A percentile compares a stretch with the other conserved stretches of the same genome.
phyloP scores from a whole-genome alignment of 2,113 vertebrate genomes.

The Gymnobelideus leadbeateri region DNA sequence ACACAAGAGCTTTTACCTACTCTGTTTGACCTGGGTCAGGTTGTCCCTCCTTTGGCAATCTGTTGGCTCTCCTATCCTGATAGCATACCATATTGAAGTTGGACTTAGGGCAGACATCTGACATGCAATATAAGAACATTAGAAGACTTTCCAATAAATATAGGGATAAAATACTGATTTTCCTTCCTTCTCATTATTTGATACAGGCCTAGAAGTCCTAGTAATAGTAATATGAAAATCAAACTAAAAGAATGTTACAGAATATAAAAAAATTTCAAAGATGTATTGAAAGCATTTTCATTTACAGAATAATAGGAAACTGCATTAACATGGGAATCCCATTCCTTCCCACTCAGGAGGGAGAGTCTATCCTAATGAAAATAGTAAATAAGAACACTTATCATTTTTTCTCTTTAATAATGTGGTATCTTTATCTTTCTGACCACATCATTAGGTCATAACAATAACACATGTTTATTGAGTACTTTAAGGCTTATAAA shows the following conservation, averaged over 20 bases:
- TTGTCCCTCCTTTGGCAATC: too few relatives aligned
- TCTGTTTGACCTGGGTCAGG: too few relatives aligned
- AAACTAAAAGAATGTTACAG: constrained; percentile 9
- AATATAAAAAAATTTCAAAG: not conserved
- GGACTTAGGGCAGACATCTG: too few relatives aligned
- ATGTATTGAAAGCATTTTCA: not conserved
- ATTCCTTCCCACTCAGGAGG: not conserved
- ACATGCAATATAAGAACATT: too few relatives aligned
- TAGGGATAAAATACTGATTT: not conserved
- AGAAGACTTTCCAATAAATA: too few relatives aligned
- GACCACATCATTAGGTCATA: not conserved
- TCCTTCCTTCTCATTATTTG: not conserved
- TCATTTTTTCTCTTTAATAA: not conserved
- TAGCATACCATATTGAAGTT: too few relatives aligned
- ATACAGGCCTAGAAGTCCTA: not conserved
- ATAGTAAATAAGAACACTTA: not conserved
- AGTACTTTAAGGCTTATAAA: not conserved
- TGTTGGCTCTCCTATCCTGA: too few relatives aligned
- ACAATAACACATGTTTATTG: not conserved
- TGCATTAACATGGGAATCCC: not conserved
- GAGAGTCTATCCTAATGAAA: not conserved
- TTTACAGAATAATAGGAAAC: not conserved
- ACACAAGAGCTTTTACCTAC: too few relatives aligned
- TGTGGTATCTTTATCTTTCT: not conserved
- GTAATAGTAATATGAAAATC: not conserved